Evolutionary conservation across 2,888 invertebrate genomes (phyloP), one percentile per base, ranked within the genome.

Genomic region (Nysson spinosus): DNA sequence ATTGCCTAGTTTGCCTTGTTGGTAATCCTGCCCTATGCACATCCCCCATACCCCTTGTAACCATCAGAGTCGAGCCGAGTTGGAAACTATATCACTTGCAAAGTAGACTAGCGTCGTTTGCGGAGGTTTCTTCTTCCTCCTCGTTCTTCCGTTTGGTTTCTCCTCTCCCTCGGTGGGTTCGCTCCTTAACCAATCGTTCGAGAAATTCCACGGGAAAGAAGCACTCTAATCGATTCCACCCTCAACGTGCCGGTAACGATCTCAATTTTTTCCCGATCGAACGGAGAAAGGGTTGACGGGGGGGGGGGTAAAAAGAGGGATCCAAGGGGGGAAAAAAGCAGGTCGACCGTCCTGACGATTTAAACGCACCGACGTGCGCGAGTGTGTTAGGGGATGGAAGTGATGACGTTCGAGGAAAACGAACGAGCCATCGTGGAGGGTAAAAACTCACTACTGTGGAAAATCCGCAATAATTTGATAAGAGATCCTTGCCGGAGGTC

Each of bases 381-480:
- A n/a, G 7, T 26, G 12, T 6, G 46, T 19, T 12, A 4, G 32
- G 19, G 34, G 44, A 11, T 11, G 7, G 43, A 37, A 28, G 37
- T 14, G 14, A 60, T 42, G 64, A 63, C n/a, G n/a, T n/a, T n/a
- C n/a, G n/a, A n/a, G n/a, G n/a, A n/a, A n/a, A n/a, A n/a, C n/a
- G n/a, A n/a, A n/a, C n/a, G n/a, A n/a, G n/a, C n/a, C n/a, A n/a
- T n/a, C n/a, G n/a, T n/a, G n/a, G n/a, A n/a, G n/a, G n/a, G n/a
- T n/a, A n/a, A n/a, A n/a, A n/a, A n/a, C n/a, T n/a, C n/a, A n/a
- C n/a, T 60, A 50, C 46, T 39, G 63, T 55, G 47, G 57, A 47
- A 55, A 68, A 65, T 74, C 66, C 61, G 67, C 60, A 58, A 68
- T 67, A 72, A 71, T 75, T 75, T 70, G 63, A 69, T 69, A 65